phyloP scores from a whole-genome alignment of 1,140 invertebrate genomes.

The Drosophila quadrilineata region DNA sequence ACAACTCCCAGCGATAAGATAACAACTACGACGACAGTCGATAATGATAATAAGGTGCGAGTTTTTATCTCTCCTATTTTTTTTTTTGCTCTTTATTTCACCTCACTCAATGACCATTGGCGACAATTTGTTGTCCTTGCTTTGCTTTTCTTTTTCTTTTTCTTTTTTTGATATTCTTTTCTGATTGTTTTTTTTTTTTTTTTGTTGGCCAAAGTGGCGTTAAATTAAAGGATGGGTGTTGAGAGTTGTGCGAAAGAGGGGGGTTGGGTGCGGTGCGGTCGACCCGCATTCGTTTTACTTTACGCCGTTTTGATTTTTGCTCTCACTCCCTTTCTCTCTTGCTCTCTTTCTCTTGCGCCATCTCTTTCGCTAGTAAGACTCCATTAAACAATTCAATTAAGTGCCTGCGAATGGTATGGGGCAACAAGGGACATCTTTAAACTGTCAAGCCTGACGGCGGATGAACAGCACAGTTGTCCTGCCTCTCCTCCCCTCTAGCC shows the following conservation, averaged over 20 bases:
- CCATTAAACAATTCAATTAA: slow-evolving; percentile 80
- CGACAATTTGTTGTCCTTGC: slow-evolving; percentile 65
- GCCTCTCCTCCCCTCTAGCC: too few relatives aligned
- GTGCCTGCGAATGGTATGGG: slow-evolving; percentile 13
- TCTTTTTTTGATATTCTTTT: too few relatives aligned
- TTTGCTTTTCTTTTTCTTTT: too few relatives aligned
- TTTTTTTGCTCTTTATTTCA: slow-evolving; percentile 11
- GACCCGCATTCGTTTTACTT: slow-evolving; percentile 70
- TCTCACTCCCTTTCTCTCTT: slow-evolving; percentile 14
- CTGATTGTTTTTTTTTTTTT: slow-evolving; percentile 49
- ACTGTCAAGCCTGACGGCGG: slow-evolving; percentile 51
- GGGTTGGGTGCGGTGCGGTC: slow-evolving; percentile 25
- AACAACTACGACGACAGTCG: slow-evolving; percentile 34
- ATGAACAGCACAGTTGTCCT: background rate
- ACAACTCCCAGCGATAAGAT: slow-evolving; percentile 44
- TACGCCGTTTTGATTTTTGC: slow-evolving; percentile 73
- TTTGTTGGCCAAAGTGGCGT: slow-evolving; percentile 70
- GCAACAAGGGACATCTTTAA: slow-evolving; percentile 59
- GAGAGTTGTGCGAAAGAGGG: background rate
- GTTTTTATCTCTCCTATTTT: slow-evolving; percentile 50
- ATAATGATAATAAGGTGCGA: slow-evolving; percentile 57
- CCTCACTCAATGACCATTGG: slow-evolving; percentile 47
- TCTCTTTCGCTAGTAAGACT: slow-evolving; percentile 54
- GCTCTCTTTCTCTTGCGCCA: slow-evolving; percentile 6
- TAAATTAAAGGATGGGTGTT: slow-evolving; percentile 57